Percentiles rank a stretch among this genome's conserved stretches.
Conservation (phyloP, 2,113 vertebrate species). For the Machaerirhynchus nigripectus region DNA sequence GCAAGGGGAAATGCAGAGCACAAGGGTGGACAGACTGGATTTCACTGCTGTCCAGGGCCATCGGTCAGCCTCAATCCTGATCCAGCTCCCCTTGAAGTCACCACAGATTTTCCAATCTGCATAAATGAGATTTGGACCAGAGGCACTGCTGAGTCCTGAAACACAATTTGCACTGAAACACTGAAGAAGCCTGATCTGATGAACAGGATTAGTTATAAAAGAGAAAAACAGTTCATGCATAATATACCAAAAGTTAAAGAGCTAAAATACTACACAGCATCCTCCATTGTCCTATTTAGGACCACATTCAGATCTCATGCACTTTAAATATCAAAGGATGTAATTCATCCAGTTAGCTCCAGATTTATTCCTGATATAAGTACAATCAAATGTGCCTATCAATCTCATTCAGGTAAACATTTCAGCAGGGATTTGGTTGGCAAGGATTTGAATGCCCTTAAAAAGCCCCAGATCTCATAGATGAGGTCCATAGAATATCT, state of each 20-base stretch:
- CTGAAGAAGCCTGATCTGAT: background rate
- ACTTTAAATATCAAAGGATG: background rate
- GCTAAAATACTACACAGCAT: background rate
- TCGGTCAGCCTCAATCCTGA: background rate
- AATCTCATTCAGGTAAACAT: background rate
- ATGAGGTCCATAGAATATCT: background rate
- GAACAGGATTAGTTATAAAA: constrained; percentile 3
- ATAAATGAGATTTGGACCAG: constrained; percentile 5
- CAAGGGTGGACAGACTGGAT: background rate
- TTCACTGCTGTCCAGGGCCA: constrained; percentile 10
- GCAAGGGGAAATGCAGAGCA: background rate
- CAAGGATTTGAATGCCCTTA: background rate
- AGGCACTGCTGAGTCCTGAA: background rate
- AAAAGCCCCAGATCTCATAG: background rate
- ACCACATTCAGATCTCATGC: background rate
- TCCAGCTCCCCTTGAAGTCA: background rate
- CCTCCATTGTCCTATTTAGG: background rate
- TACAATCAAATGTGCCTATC: background rate
- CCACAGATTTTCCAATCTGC: background rate
- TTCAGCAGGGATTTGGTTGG: background rate
- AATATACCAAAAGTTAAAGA: background rate
- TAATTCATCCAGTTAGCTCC: background rate
- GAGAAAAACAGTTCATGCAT: background rate
- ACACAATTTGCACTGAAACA: background rate
- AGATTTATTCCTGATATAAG: background rate